A percentile compares a stretch with the other conserved stretches of the same genome.
Evolutionary conservation across 1,140 invertebrate genomes (phyloP).

Genomic region (Littorina saxatilis): DNA sequence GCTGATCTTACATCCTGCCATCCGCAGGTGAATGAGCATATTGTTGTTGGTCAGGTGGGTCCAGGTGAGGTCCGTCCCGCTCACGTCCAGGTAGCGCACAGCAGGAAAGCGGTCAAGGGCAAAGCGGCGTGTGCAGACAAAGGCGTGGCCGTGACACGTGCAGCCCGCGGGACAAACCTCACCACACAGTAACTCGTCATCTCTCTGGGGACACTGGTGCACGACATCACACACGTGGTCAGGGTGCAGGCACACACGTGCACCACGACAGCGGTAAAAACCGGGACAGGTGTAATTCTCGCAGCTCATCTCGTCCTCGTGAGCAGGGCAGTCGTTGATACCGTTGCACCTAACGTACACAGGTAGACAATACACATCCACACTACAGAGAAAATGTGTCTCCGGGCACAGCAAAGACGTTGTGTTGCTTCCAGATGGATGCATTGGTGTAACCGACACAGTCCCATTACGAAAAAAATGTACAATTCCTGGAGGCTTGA

Average conservation of each 20-base stretch:
- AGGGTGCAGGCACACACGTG: conserved; percentile 17
- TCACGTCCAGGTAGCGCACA: too few species aligned
- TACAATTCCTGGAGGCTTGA: too few species aligned
- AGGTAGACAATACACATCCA: not conserved
- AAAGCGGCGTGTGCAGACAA: too few species aligned
- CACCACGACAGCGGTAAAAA: conserved; percentile 25
- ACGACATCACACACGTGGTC: conserved; percentile 37
- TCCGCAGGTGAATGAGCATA: conserved; percentile 21
- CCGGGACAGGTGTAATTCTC: conserved; percentile 32
- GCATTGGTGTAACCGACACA: too few species aligned
- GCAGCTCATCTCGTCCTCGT: conserved; percentile 30
- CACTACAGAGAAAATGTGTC: conserved; percentile 5
- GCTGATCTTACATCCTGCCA: conserved; percentile 13
- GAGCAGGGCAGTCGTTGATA: conserved; percentile 20
- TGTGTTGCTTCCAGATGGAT: too few species aligned
- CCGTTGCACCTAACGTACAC: too few species aligned
- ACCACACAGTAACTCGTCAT: conserved; percentile 24
- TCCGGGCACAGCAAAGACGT: too few species aligned
- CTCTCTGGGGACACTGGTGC: conserved; percentile 27
- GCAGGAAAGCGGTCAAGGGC: too few species aligned
- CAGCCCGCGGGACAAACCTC: conserved; percentile 5
- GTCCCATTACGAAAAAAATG: too few species aligned
- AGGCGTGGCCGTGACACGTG: conserved; percentile 6
- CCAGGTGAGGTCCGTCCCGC: too few species aligned
- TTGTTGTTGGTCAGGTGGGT: conserved; percentile 28